Base-by-base conservation (phyloP, 2,888 invertebrate genomes). In the Schrankia costaestrigalis region DNA sequence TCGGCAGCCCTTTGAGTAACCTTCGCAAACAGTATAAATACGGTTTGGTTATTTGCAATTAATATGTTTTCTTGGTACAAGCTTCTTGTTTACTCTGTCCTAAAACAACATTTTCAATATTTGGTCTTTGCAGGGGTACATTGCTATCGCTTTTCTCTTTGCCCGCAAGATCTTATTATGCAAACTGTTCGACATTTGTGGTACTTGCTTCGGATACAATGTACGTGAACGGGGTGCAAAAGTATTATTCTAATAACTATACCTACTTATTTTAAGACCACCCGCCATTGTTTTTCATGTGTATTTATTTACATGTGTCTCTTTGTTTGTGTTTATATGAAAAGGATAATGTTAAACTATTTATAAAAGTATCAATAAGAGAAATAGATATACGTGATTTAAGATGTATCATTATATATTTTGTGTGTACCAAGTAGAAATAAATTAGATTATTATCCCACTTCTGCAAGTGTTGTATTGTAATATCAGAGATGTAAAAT, bases 71-170 rank as follows among this genome's bases (percentile, higher is more conserved):
- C 59, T 60, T 56, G 53, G 61, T 62, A 61, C 49, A 60, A 55
- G 46, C 48, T 53, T 57, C 44, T 41, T 69, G 71, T 78, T 68
- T 56, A 59, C 60, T 40, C 49, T 50, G 62, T 70, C 78, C 78
- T 78, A 76, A 78, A 76, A 72, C 66, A 80, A 78, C 71, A 75
- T 53, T 60, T 56, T 56, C 58, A 62, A 65, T 68, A 65, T 67
- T 64, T 56, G 61, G 51, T 38, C 39, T 41, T 44, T 43, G 52
- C 48, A 50, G 46, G 52, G 33, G 46, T 14, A 40, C 48, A 36
- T 37, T 50, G 57, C 57, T 62, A 59, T 42, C 53, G 40, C 25
- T 37, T 31, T 26, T 30, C 25, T 26, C 27, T 45, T 21, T 24
- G 19, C 34, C 27, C 17, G 41, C 3, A 13, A 9, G 10, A 33